Evolutionary conservation across 2,888 invertebrate species (phyloP).

Genomic region (Smittia sp.): DNA sequence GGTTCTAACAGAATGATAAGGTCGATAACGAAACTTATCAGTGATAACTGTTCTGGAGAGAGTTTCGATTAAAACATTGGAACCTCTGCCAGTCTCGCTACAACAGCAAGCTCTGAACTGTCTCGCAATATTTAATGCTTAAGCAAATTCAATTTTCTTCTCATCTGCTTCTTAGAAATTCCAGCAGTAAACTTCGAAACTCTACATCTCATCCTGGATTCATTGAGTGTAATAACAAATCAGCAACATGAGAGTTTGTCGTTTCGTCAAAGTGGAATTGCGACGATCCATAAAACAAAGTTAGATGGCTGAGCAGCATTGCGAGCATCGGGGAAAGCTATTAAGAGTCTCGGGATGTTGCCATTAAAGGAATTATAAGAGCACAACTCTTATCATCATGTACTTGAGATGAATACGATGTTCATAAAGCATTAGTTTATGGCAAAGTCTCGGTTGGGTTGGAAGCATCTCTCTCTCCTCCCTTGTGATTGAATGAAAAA

Average conservation of each 20-base stretch:
- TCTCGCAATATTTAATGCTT: too few relatives aligned
- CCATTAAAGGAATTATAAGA: slow-evolving; percentile 9
- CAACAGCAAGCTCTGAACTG: too few relatives aligned
- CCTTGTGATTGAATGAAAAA: not conserved
- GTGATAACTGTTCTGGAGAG: too few relatives aligned
- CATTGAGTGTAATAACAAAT: not conserved
- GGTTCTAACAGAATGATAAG: too few relatives aligned
- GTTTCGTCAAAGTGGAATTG: not conserved
- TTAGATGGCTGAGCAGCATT: not conserved
- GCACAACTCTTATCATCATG: not conserved
- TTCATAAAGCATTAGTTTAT: not conserved
- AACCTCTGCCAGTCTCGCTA: too few relatives aligned
- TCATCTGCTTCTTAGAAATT: too few relatives aligned
- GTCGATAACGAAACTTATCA: too few relatives aligned
- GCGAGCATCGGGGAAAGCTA: not conserved
- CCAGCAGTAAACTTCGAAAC: not conserved
- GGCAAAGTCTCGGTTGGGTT: not conserved
- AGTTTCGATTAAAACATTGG: too few relatives aligned
- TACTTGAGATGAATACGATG: not conserved
- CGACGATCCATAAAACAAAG: slow-evolving; percentile 9
- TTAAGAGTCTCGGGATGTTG: not conserved
- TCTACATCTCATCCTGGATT: not conserved
- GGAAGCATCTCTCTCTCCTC: not conserved
- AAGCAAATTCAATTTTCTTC: too few relatives aligned
- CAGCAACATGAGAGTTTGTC: not conserved